These are phyloP conservation scores for Tanypteryx hageni DNA, from an alignment of 2,888 invertebrate genomes.

Conservation along the genomic window DNA sequence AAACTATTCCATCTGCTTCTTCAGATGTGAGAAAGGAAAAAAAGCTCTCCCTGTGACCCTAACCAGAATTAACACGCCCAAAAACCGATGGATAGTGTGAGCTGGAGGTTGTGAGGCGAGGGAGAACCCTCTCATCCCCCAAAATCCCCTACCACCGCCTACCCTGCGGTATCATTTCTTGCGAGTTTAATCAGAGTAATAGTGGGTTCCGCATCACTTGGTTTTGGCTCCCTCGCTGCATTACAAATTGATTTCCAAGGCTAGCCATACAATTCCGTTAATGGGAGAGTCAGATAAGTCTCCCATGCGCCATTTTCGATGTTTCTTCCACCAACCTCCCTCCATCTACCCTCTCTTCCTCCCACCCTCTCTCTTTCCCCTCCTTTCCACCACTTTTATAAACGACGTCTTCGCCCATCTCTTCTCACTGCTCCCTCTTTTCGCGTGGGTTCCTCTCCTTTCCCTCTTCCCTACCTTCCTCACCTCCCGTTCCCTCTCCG, in stretches of 20 bases:
- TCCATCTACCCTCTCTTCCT: not conserved
- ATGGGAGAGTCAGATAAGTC: slow-evolving; percentile 42
- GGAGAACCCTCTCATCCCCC: not conserved
- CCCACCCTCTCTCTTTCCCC: not conserved
- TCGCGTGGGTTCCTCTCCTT: no score
- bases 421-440: no score
- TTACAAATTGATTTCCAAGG: slow-evolving; percentile 55
- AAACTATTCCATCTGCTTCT: not conserved
- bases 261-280: slow-evolving; percentile 54
- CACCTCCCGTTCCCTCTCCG: no score
- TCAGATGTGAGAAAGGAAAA: not conserved
- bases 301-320: not conserved
- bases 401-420: not conserved
- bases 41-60: not conserved
- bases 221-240: slow-evolving; percentile 48
- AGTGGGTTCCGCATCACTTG: slow-evolving; percentile 55
- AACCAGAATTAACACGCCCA: not conserved
- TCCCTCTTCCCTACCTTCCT: no score
- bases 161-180: slow-evolving; percentile 49
- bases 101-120: not conserved
- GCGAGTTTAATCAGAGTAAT: slow-evolving; percentile 60
- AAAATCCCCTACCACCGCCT: not conserved
- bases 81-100: not conserved
- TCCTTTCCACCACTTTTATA: not conserved
- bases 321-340: not conserved